Evolutionary conservation across 2,888 invertebrate species (phyloP).

Genomic region (Rotaria macrura): DNA sequence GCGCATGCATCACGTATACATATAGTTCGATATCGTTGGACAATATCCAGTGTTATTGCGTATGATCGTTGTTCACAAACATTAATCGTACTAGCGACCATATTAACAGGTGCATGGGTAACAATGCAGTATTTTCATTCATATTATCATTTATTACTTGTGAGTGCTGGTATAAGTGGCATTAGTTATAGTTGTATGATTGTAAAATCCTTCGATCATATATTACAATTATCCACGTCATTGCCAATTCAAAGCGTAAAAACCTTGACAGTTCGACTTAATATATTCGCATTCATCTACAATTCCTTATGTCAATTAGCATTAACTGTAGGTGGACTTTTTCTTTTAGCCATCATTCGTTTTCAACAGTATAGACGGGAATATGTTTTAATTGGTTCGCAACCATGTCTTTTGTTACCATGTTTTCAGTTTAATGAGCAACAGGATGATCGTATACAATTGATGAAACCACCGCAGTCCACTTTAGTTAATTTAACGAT

Average conservation of each 20-base stretch:
- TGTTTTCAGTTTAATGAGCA: not conserved
- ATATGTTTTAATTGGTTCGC: not conserved
- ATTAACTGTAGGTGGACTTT: not conserved
- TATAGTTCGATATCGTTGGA: not conserved
- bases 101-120: not conserved
- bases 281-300: conserved; percentile 13
- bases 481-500: not conserved
- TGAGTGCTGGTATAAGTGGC: not conserved
- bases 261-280: not conserved
- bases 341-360: not conserved
- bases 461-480: not conserved
- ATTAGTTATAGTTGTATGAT: not conserved
- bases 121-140: not conserved
- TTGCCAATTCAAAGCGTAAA: not conserved
- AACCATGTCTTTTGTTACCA: not conserved
- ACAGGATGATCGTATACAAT: not conserved
- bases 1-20: not conserved
- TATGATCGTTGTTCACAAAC: conserved; percentile 12
- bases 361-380: not conserved
- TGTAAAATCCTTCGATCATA: not conserved
- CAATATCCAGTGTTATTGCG: not conserved
- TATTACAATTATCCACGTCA: not conserved
- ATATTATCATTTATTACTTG: not conserved
- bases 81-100: not conserved
- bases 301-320: not conserved